Evolutionary conservation across 2,113 vertebrate species (phyloP), one percentile per base, ranked within the genome.

Genomic region (Eudorcas thomsonii): DNA sequence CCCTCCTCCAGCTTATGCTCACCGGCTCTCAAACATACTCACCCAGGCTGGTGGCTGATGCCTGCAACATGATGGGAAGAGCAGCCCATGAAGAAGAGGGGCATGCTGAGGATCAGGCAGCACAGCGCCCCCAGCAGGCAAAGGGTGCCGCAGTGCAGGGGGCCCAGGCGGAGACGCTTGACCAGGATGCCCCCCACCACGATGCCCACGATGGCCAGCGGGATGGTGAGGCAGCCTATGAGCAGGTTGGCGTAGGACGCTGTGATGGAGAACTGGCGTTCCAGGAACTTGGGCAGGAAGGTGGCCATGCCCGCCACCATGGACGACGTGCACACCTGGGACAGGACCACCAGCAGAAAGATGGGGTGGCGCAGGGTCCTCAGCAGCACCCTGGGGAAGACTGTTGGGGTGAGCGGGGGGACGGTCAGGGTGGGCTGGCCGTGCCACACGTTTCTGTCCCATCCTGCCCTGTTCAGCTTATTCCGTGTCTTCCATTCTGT

Each of bases 261-360:
- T 0, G 99, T 99, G 98, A 99, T 92, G 28, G 97, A 99, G 98
- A 99, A 99, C 94, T 99, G 99, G 3, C 98, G 99, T 98, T 99
- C 99, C 30, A 99, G 99, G 98, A 99, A 99, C 98, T 99, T 99
- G 45, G 99, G 98, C 99, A 99, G 99, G 97, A 99, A 99, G 0
- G 99, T 99, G 26, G 99, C 99, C 16, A 99, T 97, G 1, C 99
- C 99, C 0, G 99, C 99, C 1, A 99, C 98, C 99, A 99, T 99
- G 80, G 99, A 99, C 0, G 99, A 99, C 91, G 99, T 89, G 97
- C 99, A 99, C 48, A 99, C 99, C 98, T 99, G 99, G 0, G 99
- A 99, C 98, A 99, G 97, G 67, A 99, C 99, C 98, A 99, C 99
- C 98, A 99, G 98, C 92, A 99, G 98, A 97, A 98, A 99, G 93